These are phyloP conservation scores for Brachirus orientalis DNA, from an alignment of 2,113 vertebrate genomes.

Conservation along the genomic window DNA sequence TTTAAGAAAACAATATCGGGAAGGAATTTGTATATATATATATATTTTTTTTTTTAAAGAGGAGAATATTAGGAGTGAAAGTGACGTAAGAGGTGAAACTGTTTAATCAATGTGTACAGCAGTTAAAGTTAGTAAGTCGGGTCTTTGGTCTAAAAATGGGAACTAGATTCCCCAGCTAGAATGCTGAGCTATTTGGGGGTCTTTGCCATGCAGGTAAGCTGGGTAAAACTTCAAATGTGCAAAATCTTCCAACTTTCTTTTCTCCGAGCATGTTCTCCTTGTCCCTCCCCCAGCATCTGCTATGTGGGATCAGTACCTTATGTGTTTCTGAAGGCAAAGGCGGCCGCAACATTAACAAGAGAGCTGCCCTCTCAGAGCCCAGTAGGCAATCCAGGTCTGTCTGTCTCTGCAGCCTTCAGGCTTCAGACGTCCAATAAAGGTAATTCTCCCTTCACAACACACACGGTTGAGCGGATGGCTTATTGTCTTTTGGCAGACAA, in stretches of 20 bases:
- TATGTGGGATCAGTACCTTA: conserved; percentile 59
- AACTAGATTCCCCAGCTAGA: conserved; percentile 17
- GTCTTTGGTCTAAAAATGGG: conserved; percentile 40
- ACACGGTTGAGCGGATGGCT: conserved; percentile 45
- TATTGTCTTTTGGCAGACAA: conserved; percentile 66
- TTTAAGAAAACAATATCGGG: conserved; percentile 38
- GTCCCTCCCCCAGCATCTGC: conserved; percentile 42
- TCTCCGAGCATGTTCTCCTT: conserved; percentile 43
- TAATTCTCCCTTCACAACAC: conserved; percentile 50
- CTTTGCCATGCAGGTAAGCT: conserved; percentile 32
- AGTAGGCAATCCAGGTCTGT: conserved; percentile 47
- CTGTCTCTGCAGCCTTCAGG: conserved; percentile 64
- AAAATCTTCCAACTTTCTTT: conserved; percentile 47
- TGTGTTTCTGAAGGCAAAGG: conserved; percentile 63
- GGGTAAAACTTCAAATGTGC: conserved; percentile 54
- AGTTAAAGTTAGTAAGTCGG: not conserved
- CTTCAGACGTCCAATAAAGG: conserved; percentile 67
- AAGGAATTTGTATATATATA: too few relatives aligned
- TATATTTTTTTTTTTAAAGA: conserved; percentile 36
- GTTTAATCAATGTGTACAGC: conserved; percentile 16
- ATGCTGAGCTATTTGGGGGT: conserved; percentile 54
- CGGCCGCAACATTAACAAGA: conserved; percentile 63
- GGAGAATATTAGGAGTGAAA: not conserved
- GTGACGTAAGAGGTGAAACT: not conserved
- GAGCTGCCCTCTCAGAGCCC: conserved; percentile 54